Evolutionary conservation across 53 echinoderm and acorn worm species (phyloP).

Genomic region (Zoroaster sp.): DNA sequence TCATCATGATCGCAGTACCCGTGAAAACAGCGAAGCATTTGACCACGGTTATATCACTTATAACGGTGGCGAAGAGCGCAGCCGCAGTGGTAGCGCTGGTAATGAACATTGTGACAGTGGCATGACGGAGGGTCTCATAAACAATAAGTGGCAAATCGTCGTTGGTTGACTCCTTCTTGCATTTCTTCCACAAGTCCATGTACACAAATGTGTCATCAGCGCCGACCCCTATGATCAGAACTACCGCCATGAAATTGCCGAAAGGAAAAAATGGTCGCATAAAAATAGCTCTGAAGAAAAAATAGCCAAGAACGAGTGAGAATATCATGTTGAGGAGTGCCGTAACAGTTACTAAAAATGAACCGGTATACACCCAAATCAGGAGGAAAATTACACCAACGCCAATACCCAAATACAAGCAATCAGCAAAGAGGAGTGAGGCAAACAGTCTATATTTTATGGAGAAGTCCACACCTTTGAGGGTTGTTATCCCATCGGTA

Average conservation of each 20-base stretch:
- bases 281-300: conserved; percentile 66
- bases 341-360: conserved; percentile 66
- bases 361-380: conserved; percentile 83
- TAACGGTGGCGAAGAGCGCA: conserved; percentile 67
- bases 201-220: conserved; percentile 95
- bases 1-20: conserved; percentile 82
- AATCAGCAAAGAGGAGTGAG: conserved; percentile 53
- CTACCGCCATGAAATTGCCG: conserved; percentile 62
- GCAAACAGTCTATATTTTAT: conserved; percentile 74
- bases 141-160: conserved; percentile 40
- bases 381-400: conserved; percentile 46
- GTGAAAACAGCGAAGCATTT: conserved; percentile 85
- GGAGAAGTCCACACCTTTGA: conserved; percentile 60
- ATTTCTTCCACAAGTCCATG: conserved; percentile 77
- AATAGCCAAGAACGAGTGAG: conserved; percentile 71
- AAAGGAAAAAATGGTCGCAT: conserved; percentile 81
- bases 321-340: conserved; percentile 72
- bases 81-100: conserved; percentile 88
- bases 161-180: conserved; percentile 13
- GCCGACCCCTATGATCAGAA: conserved; percentile 81
- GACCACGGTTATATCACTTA: conserved; percentile 81
- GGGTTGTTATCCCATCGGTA: conserved; percentile 57
- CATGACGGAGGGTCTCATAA: conserved; percentile 71
- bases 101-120: conserved; percentile 78
- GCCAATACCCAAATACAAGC: conserved; percentile 46